A percentile compares a stretch with the other conserved stretches of the same genome.
Conservation (phyloP, 2,888 invertebrate genomes). For the Drosophila eohydei region DNA sequence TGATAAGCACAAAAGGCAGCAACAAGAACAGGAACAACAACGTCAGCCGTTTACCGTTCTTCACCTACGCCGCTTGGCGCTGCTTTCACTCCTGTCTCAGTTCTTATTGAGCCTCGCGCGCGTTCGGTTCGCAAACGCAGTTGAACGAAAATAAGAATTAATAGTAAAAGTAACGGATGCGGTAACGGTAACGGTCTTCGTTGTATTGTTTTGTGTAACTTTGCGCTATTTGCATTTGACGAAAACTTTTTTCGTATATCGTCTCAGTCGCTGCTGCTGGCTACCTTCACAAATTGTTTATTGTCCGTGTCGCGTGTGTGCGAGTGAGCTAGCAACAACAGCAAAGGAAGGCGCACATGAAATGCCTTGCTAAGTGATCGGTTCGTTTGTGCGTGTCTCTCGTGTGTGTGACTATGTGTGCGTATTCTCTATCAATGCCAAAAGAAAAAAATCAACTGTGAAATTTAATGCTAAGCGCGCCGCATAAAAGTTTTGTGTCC, state of each 20-base stretch:
- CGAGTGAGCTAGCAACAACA: not conserved
- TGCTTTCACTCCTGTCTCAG: constrained; percentile 54
- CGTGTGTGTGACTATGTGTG: constrained; percentile 2
- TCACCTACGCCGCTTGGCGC: constrained; percentile 36
- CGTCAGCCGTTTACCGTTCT: constrained; percentile 24
- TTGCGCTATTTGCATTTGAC: constrained; percentile 19
- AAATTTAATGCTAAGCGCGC: constrained; percentile 17
- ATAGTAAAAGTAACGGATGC: constrained; percentile 27
- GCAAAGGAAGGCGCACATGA: not conserved
- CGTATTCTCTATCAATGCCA: constrained; percentile 25
- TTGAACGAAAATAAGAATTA: constrained; percentile 18
- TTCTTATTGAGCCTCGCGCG: constrained; percentile 69
- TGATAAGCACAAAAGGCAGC: constrained; percentile 51
- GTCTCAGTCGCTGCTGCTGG: not conserved
- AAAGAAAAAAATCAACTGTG: constrained; percentile 16
- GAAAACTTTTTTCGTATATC: constrained; percentile 2
- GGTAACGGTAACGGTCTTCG: not conserved
- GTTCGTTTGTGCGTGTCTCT: constrained; percentile 59
- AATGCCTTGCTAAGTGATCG: constrained; percentile 58
- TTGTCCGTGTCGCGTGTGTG: constrained; percentile 14
- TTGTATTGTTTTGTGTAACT: constrained; percentile 4
- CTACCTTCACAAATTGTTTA: constrained; percentile 5
- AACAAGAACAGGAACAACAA: constrained; percentile 2
- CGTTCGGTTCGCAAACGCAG: constrained; percentile 60
- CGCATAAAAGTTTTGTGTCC: constrained; percentile 54